phyloP scores from a whole-genome alignment of 2,888 invertebrate species.

The Netelia virgata region DNA sequence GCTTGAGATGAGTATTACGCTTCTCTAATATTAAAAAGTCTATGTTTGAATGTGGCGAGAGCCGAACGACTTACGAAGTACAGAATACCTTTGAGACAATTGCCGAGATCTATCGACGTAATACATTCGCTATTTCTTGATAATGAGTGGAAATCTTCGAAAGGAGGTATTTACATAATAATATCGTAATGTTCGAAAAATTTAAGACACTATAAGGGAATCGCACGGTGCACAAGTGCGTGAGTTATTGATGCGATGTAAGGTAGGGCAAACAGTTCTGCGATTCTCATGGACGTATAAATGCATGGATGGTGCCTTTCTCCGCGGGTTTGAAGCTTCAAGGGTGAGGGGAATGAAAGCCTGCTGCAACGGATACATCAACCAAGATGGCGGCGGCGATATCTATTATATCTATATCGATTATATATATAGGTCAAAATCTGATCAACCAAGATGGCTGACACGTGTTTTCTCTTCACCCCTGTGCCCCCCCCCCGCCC shows the following conservation, averaged over 20 bases:
- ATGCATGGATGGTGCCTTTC: too few species aligned
- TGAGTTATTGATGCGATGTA: background rate
- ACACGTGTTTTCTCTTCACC: too few species aligned
- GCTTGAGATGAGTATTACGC: too few species aligned
- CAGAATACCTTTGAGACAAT: background rate
- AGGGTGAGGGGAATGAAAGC: too few species aligned
- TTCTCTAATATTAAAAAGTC: background rate
- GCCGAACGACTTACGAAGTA: background rate
- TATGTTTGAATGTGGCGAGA: background rate
- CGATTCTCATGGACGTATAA: too few species aligned
- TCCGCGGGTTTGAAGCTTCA: too few species aligned
- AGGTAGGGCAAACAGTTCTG: background rate
- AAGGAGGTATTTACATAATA: background rate
- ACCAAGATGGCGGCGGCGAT: too few species aligned
- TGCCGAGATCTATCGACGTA: background rate
- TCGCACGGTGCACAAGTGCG: background rate
- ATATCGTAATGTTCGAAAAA: background rate
- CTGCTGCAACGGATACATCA: too few species aligned
- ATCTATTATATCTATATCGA: too few species aligned
- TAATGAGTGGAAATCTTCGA: constrained; percentile 3
- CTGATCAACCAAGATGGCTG: too few species aligned
- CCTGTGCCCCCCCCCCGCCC: too few species aligned
- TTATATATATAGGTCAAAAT: too few species aligned
- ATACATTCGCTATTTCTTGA: background rate
- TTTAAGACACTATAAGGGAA: background rate